Base-by-base conservation (phyloP, 2,113 vertebrate genomes). In the Gracilinanus agilis region DNA sequence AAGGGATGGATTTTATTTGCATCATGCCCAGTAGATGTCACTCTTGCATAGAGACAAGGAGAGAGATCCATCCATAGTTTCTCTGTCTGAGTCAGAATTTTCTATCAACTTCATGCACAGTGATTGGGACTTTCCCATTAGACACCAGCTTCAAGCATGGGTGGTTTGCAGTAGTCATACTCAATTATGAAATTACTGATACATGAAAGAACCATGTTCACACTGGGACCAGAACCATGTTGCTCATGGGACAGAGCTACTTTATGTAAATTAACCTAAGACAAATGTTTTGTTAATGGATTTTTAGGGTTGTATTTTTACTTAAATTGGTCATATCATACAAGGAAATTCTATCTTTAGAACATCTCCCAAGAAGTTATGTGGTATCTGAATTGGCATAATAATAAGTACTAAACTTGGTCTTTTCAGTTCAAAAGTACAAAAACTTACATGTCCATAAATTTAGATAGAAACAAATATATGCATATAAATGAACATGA, bases 21-120 rank as follows among this genome's bases (percentile, higher is more conserved):
- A 24, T 2, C 24, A 24, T 92, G 91, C 23, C 96, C 94, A 94
- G 97, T 24, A 98, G 98, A 56, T 97, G 98, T 97, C 98, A 97
- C 97, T 95, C 2, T 97, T 95, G 93, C 7, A 97, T 92, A 96
- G 91, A 58, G 90, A 83, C 67, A 40, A 83, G n/a, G 40, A n/a
- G 13, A 40, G 34, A 90, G 92, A 95, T 55, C 2, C 56, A 23
- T n/a, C 90, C 49, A 91, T 90, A 8, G 58, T 53, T 53, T 55
- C 53, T 25, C 12, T 8, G 53, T 4, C 55, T 58, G 83, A 1
- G 44, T 13, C 90, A 90, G n/a, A 91, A 67, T 91, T 13, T 54
- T 93, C 9, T 0, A 2, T 13, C 44, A 1, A 92, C 6, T 11
- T 12, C 23, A 93, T 7, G 88, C 54, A 3, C 24, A 0, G 9